These are phyloP conservation scores for Rutilus rutilus DNA, from an alignment of 2,113 vertebrate genomes.

Conservation along the genomic window DNA sequence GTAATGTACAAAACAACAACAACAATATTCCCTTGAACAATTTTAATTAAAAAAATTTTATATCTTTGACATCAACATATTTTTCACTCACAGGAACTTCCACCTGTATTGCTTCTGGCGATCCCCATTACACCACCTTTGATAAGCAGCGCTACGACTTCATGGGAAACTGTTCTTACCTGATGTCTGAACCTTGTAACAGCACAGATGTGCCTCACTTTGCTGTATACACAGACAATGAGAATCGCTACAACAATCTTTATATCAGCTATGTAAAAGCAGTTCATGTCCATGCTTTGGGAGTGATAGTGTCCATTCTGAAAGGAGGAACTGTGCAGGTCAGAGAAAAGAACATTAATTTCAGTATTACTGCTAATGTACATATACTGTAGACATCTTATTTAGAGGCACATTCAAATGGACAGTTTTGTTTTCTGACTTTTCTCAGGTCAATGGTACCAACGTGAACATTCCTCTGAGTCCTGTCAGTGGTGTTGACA, in stretches of 20 bases:
- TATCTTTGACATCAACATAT: not conserved
- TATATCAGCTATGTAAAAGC: conserved; percentile 76
- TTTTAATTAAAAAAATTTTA: too few species aligned
- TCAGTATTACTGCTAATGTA: not conserved
- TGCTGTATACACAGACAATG: conserved; percentile 74
- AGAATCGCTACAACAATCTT: conserved; percentile 71
- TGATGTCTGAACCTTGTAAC: conserved; percentile 74
- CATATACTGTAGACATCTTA: not conserved
- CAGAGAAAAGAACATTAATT: not conserved
- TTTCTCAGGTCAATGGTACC: conserved; percentile 58
- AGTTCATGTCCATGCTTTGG: conserved; percentile 71
- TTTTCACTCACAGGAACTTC: conserved; percentile 62
- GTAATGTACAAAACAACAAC: conserved; percentile 55
- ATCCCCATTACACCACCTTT: conserved; percentile 81
- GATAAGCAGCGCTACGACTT: conserved; percentile 74
- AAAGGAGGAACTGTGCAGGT: conserved; percentile 78
- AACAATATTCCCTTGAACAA: not conserved
- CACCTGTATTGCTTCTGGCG: conserved; percentile 70
- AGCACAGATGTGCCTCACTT: conserved; percentile 65
- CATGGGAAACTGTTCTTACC: conserved; percentile 81
- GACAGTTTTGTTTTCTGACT: not conserved
- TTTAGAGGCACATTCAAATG: not conserved
- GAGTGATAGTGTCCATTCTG: conserved; percentile 74
- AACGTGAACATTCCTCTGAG: conserved; percentile 57
- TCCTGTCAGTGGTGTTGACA: conserved; percentile 47